Evolutionary conservation across 2,888 invertebrate genomes (phyloP).

Genomic region (Tetramorium bicarinatum): DNA sequence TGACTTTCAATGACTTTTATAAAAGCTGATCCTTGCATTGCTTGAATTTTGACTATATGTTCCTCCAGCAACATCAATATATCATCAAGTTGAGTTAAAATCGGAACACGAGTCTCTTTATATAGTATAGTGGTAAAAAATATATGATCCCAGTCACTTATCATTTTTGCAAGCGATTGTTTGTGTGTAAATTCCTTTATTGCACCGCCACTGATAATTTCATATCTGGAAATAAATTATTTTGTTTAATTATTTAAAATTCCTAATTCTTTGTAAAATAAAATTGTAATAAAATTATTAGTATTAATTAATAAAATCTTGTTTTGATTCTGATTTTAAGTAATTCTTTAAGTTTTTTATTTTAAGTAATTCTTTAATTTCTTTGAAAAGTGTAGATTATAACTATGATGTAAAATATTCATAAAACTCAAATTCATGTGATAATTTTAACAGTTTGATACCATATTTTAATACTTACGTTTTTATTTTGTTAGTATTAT

Average conservation of each 20-base stretch:
- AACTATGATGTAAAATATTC: too few relatives aligned
- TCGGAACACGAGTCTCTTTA: conserved; percentile 92
- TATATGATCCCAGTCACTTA: conserved; percentile 93
- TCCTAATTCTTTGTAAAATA: too few relatives aligned
- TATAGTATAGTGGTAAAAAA: conserved; percentile 90
- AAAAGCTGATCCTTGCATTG: conserved; percentile 95
- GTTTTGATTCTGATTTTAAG: too few relatives aligned
- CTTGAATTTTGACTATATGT: conserved; percentile 93
- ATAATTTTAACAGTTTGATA: too few relatives aligned
- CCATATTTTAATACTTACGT: too few relatives aligned
- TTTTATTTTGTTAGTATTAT: too few relatives aligned
- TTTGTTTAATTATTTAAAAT: neutral
- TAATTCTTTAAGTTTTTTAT: too few relatives aligned
- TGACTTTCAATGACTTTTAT: conserved; percentile 93
- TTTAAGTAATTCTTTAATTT: too few relatives aligned
- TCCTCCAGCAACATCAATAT: conserved; percentile 93
- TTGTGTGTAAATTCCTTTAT: conserved; percentile 93
- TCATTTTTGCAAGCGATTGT: conserved; percentile 92
- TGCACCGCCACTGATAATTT: conserved; percentile 94
- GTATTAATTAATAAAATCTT: too few relatives aligned
- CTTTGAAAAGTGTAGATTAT: too few relatives aligned
- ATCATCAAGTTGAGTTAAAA: conserved; percentile 92
- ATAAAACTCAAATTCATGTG: too few relatives aligned
- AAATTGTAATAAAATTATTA: too few relatives aligned
- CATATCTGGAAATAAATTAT: conserved; percentile 85